Evolutionary conservation across 2,888 invertebrate species (phyloP), one percentile per base, ranked within the genome.

Genomic region (Schizotus pectinicornis): DNA sequence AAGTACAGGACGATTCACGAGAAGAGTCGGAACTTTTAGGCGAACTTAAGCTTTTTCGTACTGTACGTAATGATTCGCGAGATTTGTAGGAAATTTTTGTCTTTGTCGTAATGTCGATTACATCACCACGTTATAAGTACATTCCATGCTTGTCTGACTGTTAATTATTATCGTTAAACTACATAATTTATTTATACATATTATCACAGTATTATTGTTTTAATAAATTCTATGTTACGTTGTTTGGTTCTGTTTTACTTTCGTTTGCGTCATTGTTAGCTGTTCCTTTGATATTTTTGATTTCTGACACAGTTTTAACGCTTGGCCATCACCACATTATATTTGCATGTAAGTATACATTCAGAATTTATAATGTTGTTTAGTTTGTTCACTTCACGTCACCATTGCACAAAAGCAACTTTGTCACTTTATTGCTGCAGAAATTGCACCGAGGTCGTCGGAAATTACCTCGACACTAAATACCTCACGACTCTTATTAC

Each of bases 141-240:
- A 54, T 54, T 54, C 54, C 54, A 47, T 33, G 54, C 54, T 54
- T 52, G 47, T 53, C 46, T 46, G 34, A 47, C 31, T 46, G 36
- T 57, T 43, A 8, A 31, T 31, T 52, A 35, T 55, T 51, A 57
- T 47, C 58, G 51, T 60, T 63, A 62, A 56, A 57, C 30, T 52
- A 30, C 56, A 58, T 56, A 22, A 56, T 63, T 66, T 63, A 61
- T 65, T 62, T 60, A 64, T 61, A 56, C 50, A 22, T 22, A 22
- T 22, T 22, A 22, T 22, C 22, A 59, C 59, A 61, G 63, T 64
- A 62, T 64, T 66, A 50, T 66, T 64, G 59, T 59, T 66, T 66
- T 50, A 67, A 67, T 67, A 67, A 67, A 67, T 62, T 66, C 39
- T 47, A 39, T 62, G 56, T 66, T 62, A 52, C 43, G 52, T 60